Evolutionary conservation across 2,888 invertebrate genomes (phyloP), one percentile per base, ranked within the genome.

Genomic region (Cephus rjabovi): DNA sequence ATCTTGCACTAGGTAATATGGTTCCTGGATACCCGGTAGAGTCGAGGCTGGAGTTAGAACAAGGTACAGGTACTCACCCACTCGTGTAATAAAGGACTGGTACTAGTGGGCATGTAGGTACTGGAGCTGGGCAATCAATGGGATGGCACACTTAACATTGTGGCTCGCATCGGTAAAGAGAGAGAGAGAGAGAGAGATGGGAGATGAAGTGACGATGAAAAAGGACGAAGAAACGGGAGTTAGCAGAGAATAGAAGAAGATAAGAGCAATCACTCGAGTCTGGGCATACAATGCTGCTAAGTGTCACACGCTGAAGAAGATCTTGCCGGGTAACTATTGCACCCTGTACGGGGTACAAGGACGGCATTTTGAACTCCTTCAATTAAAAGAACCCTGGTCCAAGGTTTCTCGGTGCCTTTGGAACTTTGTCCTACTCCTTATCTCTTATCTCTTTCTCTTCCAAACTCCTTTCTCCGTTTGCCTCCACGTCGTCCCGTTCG

Each of bases 361-460:
- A 2, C 56, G 56, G 9, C 56, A 56, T 56, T 56, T 56, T 56
- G 23, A 56, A 23, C 56, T 56, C 9, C 23, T 56, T 56, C 56
- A 56, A 56, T 56, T 56, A 56, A 56, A 56, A 56, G 56, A 56
- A 56, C 23, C 23, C 23, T 6, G 56, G 56, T 56, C 56, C 23
- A 56, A 56, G 23, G 56, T 80, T 77, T 56, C 76, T 77, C 74
- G 76, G 71, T 71, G 79, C 70, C 69, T 75, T 37, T 75, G 56
- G 70, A 74, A 77, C 74, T 80, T 70, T n/a, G 69, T 79, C 74
- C 35, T 74, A 74, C 69, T 34, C 75, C 35, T 37, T 71, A 68
- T 37, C 15, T 35, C 73, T 40, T 75, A 56, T 70, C 71, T 68
- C 73, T n/a, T 34, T 30, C 71, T 15, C 35, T 6, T 34, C 15